Conservation (phyloP, 2,888 invertebrate species). For the Acleris literana region DNA sequence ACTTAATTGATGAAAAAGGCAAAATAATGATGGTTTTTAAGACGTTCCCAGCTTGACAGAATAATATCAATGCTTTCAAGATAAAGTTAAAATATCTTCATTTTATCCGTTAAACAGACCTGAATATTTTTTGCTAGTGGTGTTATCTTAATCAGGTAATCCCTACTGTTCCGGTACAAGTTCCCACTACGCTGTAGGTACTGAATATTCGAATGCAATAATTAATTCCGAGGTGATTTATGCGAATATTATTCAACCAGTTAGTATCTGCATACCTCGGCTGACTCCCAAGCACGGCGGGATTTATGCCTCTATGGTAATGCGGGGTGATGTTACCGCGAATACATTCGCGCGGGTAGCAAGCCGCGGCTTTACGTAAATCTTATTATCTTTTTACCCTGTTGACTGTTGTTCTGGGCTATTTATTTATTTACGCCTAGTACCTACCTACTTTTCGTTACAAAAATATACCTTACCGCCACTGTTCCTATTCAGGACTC, state of each 20-base stretch:
- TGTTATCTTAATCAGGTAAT: background rate
- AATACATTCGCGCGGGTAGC: conserved; percentile 55
- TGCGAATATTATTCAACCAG: conserved; percentile 73
- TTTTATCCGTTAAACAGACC: no score
- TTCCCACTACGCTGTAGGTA: conserved; percentile 37
- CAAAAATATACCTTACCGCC: no score
- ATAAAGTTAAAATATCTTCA: no score
- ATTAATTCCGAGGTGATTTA: conserved; percentile 78
- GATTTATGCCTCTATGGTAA: conserved; percentile 67
- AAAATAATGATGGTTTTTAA: no score
- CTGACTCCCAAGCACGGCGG: conserved; percentile 47
- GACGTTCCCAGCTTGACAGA: no score
- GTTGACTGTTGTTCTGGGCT: conserved; percentile 29
- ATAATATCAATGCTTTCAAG: no score
- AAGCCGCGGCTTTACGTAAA: conserved; percentile 41
- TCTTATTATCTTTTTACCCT: conserved; percentile 34
- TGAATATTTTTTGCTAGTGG: no score
- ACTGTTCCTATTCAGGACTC: no score
- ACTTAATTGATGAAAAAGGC: no score
- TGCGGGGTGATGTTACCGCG: conserved; percentile 53
- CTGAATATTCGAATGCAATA: conserved; percentile 57
- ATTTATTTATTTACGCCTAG: conserved; percentile 7
- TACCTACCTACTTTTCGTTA: background rate
- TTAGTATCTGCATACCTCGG: conserved; percentile 44
- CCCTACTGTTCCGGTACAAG: conserved; percentile 2